phyloP scores from a whole-genome alignment of 2,113 vertebrate species.

The Bostrychus sinensis region DNA sequence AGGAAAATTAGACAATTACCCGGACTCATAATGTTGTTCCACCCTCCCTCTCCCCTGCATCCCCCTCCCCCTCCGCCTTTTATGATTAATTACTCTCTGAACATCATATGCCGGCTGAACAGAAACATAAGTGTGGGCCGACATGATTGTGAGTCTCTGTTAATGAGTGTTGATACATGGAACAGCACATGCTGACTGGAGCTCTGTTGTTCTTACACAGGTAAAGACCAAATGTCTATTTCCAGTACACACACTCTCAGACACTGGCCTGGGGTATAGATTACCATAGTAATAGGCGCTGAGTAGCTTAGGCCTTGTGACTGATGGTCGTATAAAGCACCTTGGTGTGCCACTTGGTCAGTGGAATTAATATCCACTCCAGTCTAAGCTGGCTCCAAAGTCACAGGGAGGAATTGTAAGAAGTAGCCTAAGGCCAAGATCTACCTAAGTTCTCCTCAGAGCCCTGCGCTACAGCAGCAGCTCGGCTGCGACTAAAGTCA shows the following conservation, averaged over 20 bases:
- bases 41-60: conserved; percentile 18
- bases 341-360: conserved; percentile 73
- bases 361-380: conserved; percentile 74
- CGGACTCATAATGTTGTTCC: conserved; percentile 76
- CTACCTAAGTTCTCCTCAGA: conserved; percentile 51
- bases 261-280: conserved; percentile 52
- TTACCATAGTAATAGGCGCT: conserved; percentile 77
- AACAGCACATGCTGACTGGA: conserved; percentile 51
- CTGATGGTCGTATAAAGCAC: conserved; percentile 68
- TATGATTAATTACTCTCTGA: conserved; percentile 81
- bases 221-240: conserved; percentile 34
- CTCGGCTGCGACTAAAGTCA: conserved; percentile 53
- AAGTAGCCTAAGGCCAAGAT: conserved; percentile 56
- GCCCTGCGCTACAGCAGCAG: conserved; percentile 39
- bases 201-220: conserved; percentile 38
- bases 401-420: conserved; percentile 36
- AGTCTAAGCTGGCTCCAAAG: conserved; percentile 41
- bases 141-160: conserved; percentile 75
- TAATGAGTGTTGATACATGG: conserved; percentile 73
- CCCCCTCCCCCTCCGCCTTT: conserved; percentile 70
- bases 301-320: conserved; percentile 74
- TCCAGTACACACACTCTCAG: conserved; percentile 9
- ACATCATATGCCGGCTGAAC: conserved; percentile 78
- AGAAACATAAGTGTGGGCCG: conserved; percentile 74
- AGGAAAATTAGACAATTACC: conserved; percentile 80